These are phyloP conservation scores for Hoplias malabaricus DNA, from an alignment of 2,113 vertebrate species.

Conservation along the genomic window DNA sequence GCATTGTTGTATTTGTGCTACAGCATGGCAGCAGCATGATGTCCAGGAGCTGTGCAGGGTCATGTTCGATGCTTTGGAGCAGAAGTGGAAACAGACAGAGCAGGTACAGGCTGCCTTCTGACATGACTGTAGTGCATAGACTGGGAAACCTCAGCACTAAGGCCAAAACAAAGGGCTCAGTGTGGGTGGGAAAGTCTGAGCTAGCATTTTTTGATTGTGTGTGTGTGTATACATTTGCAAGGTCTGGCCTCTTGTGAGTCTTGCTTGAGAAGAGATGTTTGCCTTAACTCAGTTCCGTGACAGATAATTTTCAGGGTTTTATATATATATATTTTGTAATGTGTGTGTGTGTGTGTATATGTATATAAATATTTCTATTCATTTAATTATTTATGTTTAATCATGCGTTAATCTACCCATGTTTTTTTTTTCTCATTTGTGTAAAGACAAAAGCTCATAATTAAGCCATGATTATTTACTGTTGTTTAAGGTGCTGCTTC, in stretches of 20 bases:
- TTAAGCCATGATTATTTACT: not conserved
- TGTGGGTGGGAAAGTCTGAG: slow-evolving; percentile 53
- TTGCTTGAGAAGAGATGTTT: not conserved
- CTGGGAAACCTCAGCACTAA: not conserved
- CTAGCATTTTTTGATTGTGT: slow-evolving; percentile 51
- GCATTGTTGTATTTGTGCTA: slow-evolving; percentile 49
- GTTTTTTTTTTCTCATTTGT: too few relatives aligned
- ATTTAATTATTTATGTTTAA: too few relatives aligned
- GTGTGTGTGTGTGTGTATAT: too few relatives aligned
- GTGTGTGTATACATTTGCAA: slow-evolving; percentile 27
- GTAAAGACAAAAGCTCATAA: too few relatives aligned
- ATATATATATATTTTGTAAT: too few relatives aligned
- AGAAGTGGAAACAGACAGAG: slow-evolving; percentile 98
- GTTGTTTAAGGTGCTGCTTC: not conserved
- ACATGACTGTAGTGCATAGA: slow-evolving; percentile 23
- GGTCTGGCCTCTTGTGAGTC: slow-evolving; percentile 40
- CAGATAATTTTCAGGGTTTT: not conserved
- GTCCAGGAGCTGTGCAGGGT: slow-evolving; percentile 98
- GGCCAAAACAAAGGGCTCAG: slow-evolving; percentile 58
- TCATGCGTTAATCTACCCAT: too few relatives aligned
- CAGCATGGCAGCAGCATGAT: slow-evolving; percentile 99
- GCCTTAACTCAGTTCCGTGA: not conserved
- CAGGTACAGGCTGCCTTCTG: slow-evolving; percentile 78
- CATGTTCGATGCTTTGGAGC: slow-evolving; percentile 99
- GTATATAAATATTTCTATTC: too few relatives aligned